Evolutionary conservation across 2,888 invertebrate genomes (phyloP).

Genomic region (Sisyra terminalis): DNA sequence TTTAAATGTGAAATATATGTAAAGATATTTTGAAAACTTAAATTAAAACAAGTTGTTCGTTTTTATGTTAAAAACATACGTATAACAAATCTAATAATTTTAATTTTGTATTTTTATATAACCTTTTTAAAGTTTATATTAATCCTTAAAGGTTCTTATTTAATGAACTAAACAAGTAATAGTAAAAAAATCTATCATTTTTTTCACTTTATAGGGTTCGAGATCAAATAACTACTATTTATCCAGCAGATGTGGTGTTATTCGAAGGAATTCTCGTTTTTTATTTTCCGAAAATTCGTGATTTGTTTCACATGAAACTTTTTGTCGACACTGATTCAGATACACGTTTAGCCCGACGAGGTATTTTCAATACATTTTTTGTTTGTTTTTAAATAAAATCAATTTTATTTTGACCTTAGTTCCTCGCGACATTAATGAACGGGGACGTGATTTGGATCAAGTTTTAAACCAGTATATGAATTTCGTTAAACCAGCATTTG

Average conservation of each 20-base stretch:
- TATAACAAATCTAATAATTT: too few relatives aligned
- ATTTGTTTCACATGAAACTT: conserved; percentile 96
- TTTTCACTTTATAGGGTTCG: conserved; percentile 29
- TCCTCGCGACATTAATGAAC: conserved; percentile 86
- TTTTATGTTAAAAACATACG: too few relatives aligned
- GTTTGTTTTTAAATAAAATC: too few relatives aligned
- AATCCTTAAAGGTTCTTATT: too few relatives aligned
- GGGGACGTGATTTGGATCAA: conserved; percentile 84
- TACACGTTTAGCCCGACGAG: conserved; percentile 87
- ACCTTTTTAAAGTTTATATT: too few relatives aligned
- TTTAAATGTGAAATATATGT: too few relatives aligned
- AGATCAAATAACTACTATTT: conserved; percentile 60
- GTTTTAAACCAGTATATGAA: conserved; percentile 94
- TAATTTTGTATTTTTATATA: too few relatives aligned
- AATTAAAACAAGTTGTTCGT: too few relatives aligned
- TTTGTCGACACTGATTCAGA: conserved; percentile 99
- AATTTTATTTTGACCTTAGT: conserved; percentile 38
- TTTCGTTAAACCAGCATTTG: conserved; percentile 98
- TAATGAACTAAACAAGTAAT: too few relatives aligned
- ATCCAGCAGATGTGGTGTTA: conserved; percentile 91
- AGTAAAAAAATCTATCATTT: too few relatives aligned
- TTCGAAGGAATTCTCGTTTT: conserved; percentile 98
- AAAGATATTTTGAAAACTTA: too few relatives aligned
- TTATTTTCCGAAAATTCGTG: conserved; percentile 87
- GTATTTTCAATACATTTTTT: conserved; percentile 32